Conservation (phyloP, 2,888 invertebrate genomes). For the Drosophila lutescens region DNA sequence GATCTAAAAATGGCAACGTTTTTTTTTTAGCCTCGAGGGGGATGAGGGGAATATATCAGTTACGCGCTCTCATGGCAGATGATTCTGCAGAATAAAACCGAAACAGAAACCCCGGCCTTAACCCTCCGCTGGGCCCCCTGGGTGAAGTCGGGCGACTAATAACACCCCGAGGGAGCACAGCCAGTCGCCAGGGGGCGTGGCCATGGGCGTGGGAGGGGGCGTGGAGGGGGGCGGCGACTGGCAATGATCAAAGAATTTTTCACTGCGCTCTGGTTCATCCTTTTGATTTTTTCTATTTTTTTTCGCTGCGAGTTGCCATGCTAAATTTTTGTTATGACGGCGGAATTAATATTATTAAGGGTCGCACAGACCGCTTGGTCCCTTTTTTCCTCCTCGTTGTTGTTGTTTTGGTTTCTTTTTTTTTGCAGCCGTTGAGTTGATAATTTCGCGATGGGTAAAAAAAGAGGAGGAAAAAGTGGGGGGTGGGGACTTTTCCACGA, state of each 20-base stretch:
- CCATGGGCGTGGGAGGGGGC: slow-evolving; percentile 26
- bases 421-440: slow-evolving; percentile 60
- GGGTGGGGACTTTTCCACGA: slow-evolving; percentile 8
- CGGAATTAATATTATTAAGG: slow-evolving; percentile 79
- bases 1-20: slow-evolving; percentile 51
- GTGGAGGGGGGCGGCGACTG: slow-evolving; percentile 33
- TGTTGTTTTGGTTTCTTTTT: not conserved
- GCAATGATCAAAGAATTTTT: slow-evolving; percentile 76
- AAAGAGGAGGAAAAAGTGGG: not conserved
- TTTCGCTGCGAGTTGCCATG: slow-evolving; percentile 27
- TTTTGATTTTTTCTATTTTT: slow-evolving; percentile 39
- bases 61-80: slow-evolving; percentile 67
- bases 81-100: slow-evolving; percentile 52
- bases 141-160: slow-evolving; percentile 75
- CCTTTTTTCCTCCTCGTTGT: slow-evolving; percentile 10
- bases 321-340: slow-evolving; percentile 75
- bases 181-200: slow-evolving; percentile 28
- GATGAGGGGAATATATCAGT: slow-evolving; percentile 51
- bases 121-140: slow-evolving; percentile 29
- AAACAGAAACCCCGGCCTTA: slow-evolving; percentile 49
- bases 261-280: slow-evolving; percentile 51
- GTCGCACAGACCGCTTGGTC: slow-evolving; percentile 53
- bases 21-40: not conserved
- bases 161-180: slow-evolving; percentile 79
- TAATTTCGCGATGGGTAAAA: slow-evolving; percentile 69